A percentile compares a stretch with the other conserved stretches of the same genome.
phyloP scores from a whole-genome alignment of 1,140 invertebrate species.

The Drosophila sturtevanti region DNA sequence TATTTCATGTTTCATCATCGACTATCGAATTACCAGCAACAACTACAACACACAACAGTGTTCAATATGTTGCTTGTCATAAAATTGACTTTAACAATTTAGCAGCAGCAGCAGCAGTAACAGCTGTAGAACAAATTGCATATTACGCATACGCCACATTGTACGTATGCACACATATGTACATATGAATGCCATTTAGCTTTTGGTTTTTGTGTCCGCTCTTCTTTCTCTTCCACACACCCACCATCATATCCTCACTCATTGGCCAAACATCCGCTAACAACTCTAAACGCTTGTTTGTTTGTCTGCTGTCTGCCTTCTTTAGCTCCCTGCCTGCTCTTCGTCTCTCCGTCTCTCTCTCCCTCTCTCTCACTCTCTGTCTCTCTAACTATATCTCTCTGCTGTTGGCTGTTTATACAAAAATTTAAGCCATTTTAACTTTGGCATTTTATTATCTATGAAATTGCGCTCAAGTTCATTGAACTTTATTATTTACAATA shows the following conservation, averaged over 20 bases:
- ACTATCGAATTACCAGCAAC: slow-evolving; percentile 57
- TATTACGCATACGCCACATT: slow-evolving; percentile 73
- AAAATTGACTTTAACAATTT: slow-evolving; percentile 69
- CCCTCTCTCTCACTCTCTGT: no score
- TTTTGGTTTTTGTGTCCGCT: not conserved
- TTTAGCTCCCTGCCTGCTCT: slow-evolving; percentile 1
- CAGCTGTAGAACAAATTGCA: slow-evolving; percentile 76
- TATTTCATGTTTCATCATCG: slow-evolving; percentile 46
- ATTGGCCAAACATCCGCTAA: slow-evolving; percentile 42
- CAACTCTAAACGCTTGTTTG: slow-evolving; percentile 61
- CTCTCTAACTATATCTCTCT: slow-evolving; percentile 6
- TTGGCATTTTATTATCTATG: slow-evolving; percentile 1
- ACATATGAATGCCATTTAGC: not conserved
- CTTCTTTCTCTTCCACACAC: slow-evolving; percentile 29
- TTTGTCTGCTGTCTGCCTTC: slow-evolving; percentile 33
- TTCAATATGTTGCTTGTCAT: slow-evolving; percentile 65
- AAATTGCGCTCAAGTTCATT: not conserved
- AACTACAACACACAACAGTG: slow-evolving; percentile 11
- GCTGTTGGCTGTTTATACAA: not conserved
- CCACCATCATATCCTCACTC: slow-evolving; percentile 37
- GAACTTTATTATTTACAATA: not conserved
- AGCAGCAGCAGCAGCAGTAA: slow-evolving; percentile 25
- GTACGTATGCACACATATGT: slow-evolving; percentile 38
- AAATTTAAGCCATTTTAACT: slow-evolving; percentile 8
- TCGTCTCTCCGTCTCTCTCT: not conserved